A percentile compares a stretch with the other conserved stretches of the same genome.
phyloP scores from a whole-genome alignment of 2,113 vertebrate species.

The Nothocercus julius region DNA sequence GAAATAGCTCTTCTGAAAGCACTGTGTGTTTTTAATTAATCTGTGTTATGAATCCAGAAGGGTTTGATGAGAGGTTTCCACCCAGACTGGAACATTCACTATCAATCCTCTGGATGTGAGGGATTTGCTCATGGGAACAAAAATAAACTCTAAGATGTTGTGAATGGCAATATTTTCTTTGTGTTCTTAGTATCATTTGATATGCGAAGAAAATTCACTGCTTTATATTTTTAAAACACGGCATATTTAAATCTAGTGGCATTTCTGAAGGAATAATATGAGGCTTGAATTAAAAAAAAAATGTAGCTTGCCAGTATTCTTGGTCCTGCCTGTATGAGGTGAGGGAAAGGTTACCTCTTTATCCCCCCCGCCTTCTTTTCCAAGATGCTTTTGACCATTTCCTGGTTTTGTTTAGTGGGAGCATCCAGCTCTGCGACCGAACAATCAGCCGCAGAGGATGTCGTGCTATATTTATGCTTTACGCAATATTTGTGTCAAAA shows the following conservation, averaged over 20 bases:
- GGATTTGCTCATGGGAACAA: not conserved
- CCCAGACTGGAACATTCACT: not conserved
- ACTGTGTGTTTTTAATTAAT: not conserved
- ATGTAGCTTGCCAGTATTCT: not conserved
- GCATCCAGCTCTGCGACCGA: not conserved
- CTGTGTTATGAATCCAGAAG: not conserved
- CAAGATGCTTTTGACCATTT: conserved; percentile 31
- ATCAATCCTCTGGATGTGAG: not conserved
- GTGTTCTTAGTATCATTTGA: not conserved
- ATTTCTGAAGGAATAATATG: not conserved
- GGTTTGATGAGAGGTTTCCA: not conserved
- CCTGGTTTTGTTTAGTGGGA: conserved; percentile 56
- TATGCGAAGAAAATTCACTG: not conserved
- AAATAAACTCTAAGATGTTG: not conserved
- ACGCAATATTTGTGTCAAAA: conserved; percentile 2
- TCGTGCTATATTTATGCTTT: conserved; percentile 22
- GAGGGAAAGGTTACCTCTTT: not conserved
- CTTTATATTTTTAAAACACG: not conserved
- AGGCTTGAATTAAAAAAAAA: not conserved
- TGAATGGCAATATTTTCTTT: not conserved
- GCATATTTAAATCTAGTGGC: not conserved
- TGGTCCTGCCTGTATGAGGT: not conserved
- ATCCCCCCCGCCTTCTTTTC: not conserved
- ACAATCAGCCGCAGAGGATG: not conserved
- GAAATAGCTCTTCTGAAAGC: not conserved